phyloP scores from a whole-genome alignment of 2,888 invertebrate species.

The Andrena bicolor region DNA sequence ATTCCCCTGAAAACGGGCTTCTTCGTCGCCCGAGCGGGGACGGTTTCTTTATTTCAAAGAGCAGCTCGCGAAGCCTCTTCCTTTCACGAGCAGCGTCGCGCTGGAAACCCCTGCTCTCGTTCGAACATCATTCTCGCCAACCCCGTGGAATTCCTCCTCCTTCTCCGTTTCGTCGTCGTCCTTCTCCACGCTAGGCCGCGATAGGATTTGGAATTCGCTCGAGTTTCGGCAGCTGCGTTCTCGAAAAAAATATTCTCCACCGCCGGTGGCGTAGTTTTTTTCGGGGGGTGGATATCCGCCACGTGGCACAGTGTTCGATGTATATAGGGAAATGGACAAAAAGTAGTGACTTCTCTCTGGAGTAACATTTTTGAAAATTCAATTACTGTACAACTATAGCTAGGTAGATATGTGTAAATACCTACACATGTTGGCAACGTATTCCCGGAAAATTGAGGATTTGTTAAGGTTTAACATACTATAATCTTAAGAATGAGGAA shows the following conservation, averaged over 20 bases:
- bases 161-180: not conserved
- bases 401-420: too few relatives aligned
- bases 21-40: constrained; percentile 1
- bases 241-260: not conserved
- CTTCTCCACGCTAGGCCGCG: not conserved
- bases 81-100: constrained; percentile 4
- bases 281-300: too few relatives aligned
- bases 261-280: too few relatives aligned
- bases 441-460: too few relatives aligned
- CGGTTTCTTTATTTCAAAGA: constrained; percentile 46
- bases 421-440: too few relatives aligned
- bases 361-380: too few relatives aligned
- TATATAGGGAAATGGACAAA: too few relatives aligned
- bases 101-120: constrained; percentile 24
- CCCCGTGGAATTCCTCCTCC: not conserved
- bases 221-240: constrained; percentile 25
- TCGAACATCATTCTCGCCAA: constrained; percentile 24
- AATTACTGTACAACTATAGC: too few relatives aligned
- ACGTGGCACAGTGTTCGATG: too few relatives aligned
- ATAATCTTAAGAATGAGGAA: too few relatives aligned
- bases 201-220: constrained; percentile 29
- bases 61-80: constrained; percentile 30
- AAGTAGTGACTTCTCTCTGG: too few relatives aligned
- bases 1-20: constrained; percentile 25
- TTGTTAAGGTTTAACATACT: too few relatives aligned